Conservation (phyloP, 1,140 invertebrate genomes). For the Nephila pilipes region DNA sequence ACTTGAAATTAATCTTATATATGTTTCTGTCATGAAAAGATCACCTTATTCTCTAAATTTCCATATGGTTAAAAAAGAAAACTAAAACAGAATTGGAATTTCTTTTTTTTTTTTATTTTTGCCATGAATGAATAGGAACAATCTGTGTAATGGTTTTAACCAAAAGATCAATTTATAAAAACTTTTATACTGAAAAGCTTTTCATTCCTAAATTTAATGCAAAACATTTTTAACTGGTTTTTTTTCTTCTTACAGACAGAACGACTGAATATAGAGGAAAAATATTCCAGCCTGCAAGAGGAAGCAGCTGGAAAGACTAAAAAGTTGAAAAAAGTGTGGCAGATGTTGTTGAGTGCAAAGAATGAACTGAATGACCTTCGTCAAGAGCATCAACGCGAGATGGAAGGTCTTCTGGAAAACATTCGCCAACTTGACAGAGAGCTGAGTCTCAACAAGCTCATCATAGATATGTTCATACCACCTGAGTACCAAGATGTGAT, state of each 20-base stretch:
- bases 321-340: conserved; percentile 94
- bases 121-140: too few relatives aligned
- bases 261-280: conserved; percentile 96
- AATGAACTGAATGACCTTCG: conserved; percentile 93
- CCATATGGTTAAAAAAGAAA: too few relatives aligned
- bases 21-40: too few relatives aligned
- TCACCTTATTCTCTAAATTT: too few relatives aligned
- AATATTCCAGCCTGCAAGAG: conserved; percentile 96
- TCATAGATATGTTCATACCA: conserved; percentile 94
- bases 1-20: too few relatives aligned
- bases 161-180: too few relatives aligned
- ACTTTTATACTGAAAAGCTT: too few relatives aligned
- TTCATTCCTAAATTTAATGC: too few relatives aligned
- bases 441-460: conserved; percentile 92
- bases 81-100: too few relatives aligned
- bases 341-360: conserved; percentile 90
- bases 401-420: conserved; percentile 96
- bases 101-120: too few relatives aligned
- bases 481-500: conserved; percentile 95
- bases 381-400: conserved; percentile 97
- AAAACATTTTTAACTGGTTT: too few relatives aligned
- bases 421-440: conserved; percentile 93
- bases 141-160: too few relatives aligned
- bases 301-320: conserved; percentile 95
- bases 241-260: conserved; percentile 86